phyloP scores from a whole-genome alignment of 1,140 invertebrate species.

The Zaprionus davidi region DNA sequence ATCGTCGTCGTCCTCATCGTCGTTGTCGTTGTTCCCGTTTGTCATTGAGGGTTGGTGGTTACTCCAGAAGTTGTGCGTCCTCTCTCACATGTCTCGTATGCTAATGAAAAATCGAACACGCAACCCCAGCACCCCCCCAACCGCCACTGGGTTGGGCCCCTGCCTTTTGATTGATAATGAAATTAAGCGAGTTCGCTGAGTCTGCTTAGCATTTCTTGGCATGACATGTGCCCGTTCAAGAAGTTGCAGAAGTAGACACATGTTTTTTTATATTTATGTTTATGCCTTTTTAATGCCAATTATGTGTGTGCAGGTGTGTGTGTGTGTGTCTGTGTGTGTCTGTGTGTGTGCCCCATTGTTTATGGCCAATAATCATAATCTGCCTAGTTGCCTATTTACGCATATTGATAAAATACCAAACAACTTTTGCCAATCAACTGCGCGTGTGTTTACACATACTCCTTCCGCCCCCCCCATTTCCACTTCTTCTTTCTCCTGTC shows the following conservation, averaged over 20 bases:
- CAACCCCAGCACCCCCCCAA: constrained; percentile 28
- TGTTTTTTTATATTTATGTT: constrained; percentile 52
- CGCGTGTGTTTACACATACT: constrained; percentile 14
- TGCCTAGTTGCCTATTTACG: constrained; percentile 40
- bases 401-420: constrained; percentile 74
- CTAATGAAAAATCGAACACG: constrained; percentile 82
- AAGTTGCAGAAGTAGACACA: constrained; percentile 12
- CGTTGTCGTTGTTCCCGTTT: constrained; percentile 35
- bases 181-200: constrained; percentile 62
- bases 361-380: constrained; percentile 78
- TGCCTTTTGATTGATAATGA: constrained; percentile 76
- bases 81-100: constrained; percentile 54
- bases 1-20: not conserved
- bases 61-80: constrained; percentile 7
- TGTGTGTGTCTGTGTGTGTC: not conserved
- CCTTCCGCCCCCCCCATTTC: not conserved
- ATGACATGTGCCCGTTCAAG: constrained; percentile 48
- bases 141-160: not conserved
- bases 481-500: too few species aligned
- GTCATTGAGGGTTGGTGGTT: constrained; percentile 41
- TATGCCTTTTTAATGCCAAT: constrained; percentile 80
- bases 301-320: constrained; percentile 37
- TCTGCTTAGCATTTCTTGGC: constrained; percentile 74
- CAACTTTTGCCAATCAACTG: constrained; percentile 38
- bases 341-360: constrained; percentile 54